A percentile compares a stretch with the other conserved stretches of the same genome.
Conservation (phyloP, 2,113 vertebrate genomes). For the Hoplias malabaricus region DNA sequence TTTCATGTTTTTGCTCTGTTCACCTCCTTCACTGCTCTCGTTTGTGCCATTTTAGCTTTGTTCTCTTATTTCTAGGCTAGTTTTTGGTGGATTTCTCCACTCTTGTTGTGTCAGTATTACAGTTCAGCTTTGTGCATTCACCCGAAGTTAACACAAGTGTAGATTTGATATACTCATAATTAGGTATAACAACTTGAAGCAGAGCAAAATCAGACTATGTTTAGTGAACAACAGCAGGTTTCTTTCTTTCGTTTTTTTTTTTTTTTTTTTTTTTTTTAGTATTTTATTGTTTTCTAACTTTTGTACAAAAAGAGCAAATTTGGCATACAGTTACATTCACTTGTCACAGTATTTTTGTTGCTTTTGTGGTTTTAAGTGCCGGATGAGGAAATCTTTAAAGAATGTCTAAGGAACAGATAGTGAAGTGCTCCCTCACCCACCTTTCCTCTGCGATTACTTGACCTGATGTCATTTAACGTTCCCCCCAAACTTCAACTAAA, state of each 20-base stretch:
- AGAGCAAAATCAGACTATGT: no score
- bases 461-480: neutral
- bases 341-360: slow-evolving; percentile 76
- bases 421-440: slow-evolving; percentile 17
- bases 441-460: neutral
- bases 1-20: no score
- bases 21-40: no score
- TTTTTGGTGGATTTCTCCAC: no score
- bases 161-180: no score
- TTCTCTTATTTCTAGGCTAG: no score
- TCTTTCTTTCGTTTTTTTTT: slow-evolving; percentile 40
- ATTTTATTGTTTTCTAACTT: slow-evolving; percentile 49
- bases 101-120: no score
- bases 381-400: slow-evolving; percentile 52
- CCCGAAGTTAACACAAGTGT: no score
- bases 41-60: no score
- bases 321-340: slow-evolving; percentile 90
- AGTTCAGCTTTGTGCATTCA: no score
- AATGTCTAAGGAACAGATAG: slow-evolving; percentile 44
- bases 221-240: neutral
- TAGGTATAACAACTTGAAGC: no score
- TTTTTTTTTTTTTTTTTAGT: slow-evolving; percentile 39
- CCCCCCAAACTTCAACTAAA: slow-evolving; percentile 71
- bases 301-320: slow-evolving; percentile 71
- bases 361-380: slow-evolving; percentile 57